These are phyloP conservation scores for Capromys pilorides DNA, from an alignment of 2,797 vertebrate species.

Conservation along the genomic window DNA sequence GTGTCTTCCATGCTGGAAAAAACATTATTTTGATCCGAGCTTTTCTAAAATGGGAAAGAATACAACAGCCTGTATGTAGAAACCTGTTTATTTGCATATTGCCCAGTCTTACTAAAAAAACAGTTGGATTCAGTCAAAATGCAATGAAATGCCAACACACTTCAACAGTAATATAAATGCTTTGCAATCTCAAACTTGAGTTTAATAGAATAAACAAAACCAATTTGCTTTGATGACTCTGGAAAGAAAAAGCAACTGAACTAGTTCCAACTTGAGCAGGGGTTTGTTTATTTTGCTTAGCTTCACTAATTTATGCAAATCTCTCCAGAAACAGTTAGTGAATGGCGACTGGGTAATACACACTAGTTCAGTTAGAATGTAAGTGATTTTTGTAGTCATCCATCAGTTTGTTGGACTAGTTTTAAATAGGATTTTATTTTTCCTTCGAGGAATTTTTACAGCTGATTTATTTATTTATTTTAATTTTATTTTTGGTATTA, in stretches of 20 bases:
- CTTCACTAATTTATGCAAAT: constrained; percentile 58
- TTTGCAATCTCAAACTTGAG: constrained; percentile 50
- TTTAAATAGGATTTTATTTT: constrained; percentile 41
- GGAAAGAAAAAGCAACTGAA: constrained; percentile 54
- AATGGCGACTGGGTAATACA: background rate
- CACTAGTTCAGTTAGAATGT: background rate
- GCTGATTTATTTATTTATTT: constrained; percentile 54
- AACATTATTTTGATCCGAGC: background rate
- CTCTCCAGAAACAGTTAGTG: constrained; percentile 36
- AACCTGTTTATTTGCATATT: constrained; percentile 44
- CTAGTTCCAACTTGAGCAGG: constrained; percentile 63
- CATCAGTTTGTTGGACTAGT: constrained; percentile 25
- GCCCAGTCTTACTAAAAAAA: constrained; percentile 50
- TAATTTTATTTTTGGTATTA: background rate
- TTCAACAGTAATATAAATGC: constrained; percentile 58
- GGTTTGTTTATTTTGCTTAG: constrained; percentile 70
- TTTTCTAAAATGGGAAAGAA: constrained; percentile 26
- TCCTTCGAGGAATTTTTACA: background rate
- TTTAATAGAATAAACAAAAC: constrained; percentile 71
- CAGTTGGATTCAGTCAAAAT: constrained; percentile 72
- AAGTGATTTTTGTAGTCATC: constrained; percentile 50
- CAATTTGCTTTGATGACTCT: constrained; percentile 67
- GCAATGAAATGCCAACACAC: constrained; percentile 64
- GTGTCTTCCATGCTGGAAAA: background rate
- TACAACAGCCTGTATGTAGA: background rate